These are phyloP conservation scores for Cantharis rufa DNA, from an alignment of 2,888 invertebrate genomes.

Conservation along the genomic window DNA sequence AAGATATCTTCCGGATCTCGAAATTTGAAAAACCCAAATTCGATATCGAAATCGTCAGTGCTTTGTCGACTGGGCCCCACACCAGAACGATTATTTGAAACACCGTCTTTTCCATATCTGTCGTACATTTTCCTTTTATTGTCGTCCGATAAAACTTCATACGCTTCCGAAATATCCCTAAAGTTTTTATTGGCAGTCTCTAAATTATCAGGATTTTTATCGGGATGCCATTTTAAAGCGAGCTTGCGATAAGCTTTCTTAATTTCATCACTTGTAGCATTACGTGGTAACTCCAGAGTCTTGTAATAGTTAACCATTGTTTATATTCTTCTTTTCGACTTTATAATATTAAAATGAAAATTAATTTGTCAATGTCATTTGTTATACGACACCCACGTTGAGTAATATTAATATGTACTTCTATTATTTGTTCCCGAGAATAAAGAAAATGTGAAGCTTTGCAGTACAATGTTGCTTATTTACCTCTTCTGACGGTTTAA, in stretches of 20 bases:
- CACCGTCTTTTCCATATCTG: constrained; percentile 92
- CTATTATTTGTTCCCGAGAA: background rate
- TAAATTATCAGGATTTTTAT: constrained; percentile 96
- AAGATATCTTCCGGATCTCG: constrained; percentile 98
- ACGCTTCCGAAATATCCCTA: constrained; percentile 98
- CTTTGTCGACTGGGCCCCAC: constrained; percentile 65
- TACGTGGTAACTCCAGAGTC: background rate
- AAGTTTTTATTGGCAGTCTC: constrained; percentile 95
- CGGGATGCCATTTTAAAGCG: constrained; percentile 99
- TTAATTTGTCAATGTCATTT: background rate
- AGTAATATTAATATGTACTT: background rate
- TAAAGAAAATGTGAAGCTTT: background rate
- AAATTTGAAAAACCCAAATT: constrained; percentile 69
- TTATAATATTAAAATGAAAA: background rate
- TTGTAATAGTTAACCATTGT: constrained; percentile 13
- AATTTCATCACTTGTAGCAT: background rate
- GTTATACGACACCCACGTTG: background rate
- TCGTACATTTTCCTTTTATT: constrained; percentile 91
- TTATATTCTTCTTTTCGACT: background rate
- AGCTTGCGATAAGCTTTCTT: constrained; percentile 77
- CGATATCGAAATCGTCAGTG: constrained; percentile 70
- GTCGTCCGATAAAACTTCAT: constrained; percentile 98
- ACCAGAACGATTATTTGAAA: constrained; percentile 58
- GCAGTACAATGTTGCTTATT: background rate
- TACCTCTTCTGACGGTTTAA: background rate